These are phyloP conservation scores for Sminthurides aquaticus DNA, from an alignment of 2,888 invertebrate species.

Conservation along the genomic window DNA sequence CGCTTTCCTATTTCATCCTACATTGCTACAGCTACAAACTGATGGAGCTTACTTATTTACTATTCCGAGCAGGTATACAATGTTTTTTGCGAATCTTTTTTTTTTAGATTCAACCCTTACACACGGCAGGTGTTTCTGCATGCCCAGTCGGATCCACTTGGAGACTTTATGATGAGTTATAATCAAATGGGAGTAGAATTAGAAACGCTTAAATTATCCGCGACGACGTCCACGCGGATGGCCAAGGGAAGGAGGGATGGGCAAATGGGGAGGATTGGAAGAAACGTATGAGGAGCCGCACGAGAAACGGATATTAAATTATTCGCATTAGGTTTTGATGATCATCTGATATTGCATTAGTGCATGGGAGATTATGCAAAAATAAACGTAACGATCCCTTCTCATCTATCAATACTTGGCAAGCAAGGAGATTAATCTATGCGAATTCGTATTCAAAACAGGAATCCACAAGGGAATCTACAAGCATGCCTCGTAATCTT, in stretches of 20 bases:
- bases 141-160: not conserved
- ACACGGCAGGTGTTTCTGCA: not conserved
- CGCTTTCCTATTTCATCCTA: too few species aligned
- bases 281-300: too few species aligned
- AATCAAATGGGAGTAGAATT: not conserved
- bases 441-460: not conserved
- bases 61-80: too few species aligned
- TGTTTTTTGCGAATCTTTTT: too few species aligned
- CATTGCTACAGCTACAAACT: too few species aligned
- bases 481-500: not conserved
- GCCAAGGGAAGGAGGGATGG: too few species aligned
- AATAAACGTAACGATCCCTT: slow-evolving; percentile 2
- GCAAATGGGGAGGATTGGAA: too few species aligned
- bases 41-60: too few species aligned
- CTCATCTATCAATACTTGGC: not conserved
- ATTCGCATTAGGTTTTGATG: too few species aligned
- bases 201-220: not conserved
- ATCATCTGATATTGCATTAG: not conserved
- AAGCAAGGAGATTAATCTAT: not conserved
- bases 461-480: not conserved
- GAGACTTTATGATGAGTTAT: not conserved
- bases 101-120: too few species aligned
- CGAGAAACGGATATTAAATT: not conserved
- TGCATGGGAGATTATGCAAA: slow-evolving; percentile 5
- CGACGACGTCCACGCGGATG: too few species aligned